Conservation (phyloP, 2,113 vertebrate genomes). For the Electrona antarctica region DNA sequence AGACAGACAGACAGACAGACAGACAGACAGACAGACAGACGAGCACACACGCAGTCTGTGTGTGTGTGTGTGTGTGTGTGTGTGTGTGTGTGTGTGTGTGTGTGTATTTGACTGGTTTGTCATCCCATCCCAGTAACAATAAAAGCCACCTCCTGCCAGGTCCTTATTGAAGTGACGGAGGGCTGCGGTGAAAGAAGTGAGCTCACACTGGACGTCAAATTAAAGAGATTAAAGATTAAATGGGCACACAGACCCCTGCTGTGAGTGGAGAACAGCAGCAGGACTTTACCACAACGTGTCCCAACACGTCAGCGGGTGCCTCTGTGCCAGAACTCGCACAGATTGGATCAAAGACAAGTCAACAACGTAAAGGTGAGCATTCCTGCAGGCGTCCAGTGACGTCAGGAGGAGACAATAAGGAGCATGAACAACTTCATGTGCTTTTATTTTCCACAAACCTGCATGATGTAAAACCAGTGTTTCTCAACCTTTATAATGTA, state of each 20-base stretch:
- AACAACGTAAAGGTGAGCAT: no score
- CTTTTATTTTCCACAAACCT: no score
- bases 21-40: no score
- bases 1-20: no score
- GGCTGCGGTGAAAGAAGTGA: slow-evolving; percentile 54
- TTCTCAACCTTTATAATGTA: no score
- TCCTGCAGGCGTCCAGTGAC: no score
- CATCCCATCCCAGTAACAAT: neutral
- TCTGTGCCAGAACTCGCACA: neutral
- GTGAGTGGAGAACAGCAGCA: slow-evolving; percentile 34
- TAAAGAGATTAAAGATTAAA: slow-evolving; percentile 70
- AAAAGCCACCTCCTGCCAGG: slow-evolving; percentile 24
- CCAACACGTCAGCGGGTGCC: slow-evolving; percentile 53
- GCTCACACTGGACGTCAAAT: slow-evolving; percentile 63
- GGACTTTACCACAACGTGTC: slow-evolving; percentile 52
- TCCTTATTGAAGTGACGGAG: slow-evolving; percentile 19
- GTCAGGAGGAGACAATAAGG: no score
- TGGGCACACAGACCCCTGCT: slow-evolving; percentile 38
- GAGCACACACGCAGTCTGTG: no score
- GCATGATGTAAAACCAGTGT: no score
- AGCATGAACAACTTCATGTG: no score
- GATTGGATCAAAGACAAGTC: no score
- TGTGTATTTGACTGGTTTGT: neutral
- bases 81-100: slow-evolving; percentile 8
- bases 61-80: no score